phyloP scores from a whole-genome alignment of 2,113 vertebrate genomes.

The Mus pahari region DNA sequence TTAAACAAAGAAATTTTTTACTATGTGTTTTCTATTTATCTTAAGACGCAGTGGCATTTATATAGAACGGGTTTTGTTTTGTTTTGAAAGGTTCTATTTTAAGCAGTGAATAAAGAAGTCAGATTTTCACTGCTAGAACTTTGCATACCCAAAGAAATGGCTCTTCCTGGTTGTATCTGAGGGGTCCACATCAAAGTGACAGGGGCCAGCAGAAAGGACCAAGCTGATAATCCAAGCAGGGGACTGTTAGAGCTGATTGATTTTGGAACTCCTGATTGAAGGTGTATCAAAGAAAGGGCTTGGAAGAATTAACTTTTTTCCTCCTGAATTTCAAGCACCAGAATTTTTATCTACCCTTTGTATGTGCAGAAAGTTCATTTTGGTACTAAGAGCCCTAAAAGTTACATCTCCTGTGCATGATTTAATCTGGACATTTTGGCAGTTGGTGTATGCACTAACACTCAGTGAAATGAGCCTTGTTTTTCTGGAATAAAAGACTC shows the following conservation, averaged over 20 bases:
- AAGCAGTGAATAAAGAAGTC: slow-evolving; percentile 24
- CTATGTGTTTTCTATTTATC: slow-evolving; percentile 46
- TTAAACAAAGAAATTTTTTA: slow-evolving; percentile 11
- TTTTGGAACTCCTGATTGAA: not conserved
- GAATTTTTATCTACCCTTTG: not conserved
- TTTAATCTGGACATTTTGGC: slow-evolving; percentile 12
- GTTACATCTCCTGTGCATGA: not conserved
- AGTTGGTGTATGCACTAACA: not conserved
- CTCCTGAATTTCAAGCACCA: slow-evolving; percentile 23
- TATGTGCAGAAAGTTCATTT: slow-evolving; percentile 47
- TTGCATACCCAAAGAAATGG: not conserved
- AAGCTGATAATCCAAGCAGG: slow-evolving; percentile 16
- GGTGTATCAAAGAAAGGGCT: not conserved
- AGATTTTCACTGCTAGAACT: slow-evolving; percentile 48
- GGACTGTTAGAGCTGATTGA: not conserved
- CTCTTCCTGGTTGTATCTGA: slow-evolving; percentile 32
- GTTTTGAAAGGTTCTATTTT: slow-evolving; percentile 58
- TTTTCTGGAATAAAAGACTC: slow-evolving; percentile 25
- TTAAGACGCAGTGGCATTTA: slow-evolving; percentile 36
- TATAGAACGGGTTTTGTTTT: not conserved
- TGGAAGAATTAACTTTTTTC: slow-evolving; percentile 25
- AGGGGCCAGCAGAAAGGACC: not conserved
- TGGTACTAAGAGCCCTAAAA: not conserved
- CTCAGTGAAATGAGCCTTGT: not conserved
- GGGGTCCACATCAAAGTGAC: not conserved